Conservation (phyloP, 2,888 invertebrate genomes). For the Meghimatium bilineatum region DNA sequence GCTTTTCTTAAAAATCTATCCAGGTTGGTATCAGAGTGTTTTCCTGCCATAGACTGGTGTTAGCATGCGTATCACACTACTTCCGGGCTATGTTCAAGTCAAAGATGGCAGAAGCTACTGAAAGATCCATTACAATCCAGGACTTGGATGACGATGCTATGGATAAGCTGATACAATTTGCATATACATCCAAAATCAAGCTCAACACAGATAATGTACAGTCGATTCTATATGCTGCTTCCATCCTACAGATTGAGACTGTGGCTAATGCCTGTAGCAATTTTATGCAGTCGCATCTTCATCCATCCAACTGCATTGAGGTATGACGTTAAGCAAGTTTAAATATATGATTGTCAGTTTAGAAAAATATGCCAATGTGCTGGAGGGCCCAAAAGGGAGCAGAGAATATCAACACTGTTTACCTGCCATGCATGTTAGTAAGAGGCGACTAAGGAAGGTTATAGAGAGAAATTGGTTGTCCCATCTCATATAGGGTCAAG, state of each 20-base stretch:
- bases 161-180: constrained; percentile 76
- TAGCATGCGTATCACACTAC: constrained; percentile 78
- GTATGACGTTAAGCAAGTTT: too few relatives aligned
- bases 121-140: constrained; percentile 70
- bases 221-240: constrained; percentile 78
- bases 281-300: constrained; percentile 78
- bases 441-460: too few relatives aligned
- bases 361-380: too few relatives aligned
- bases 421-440: too few relatives aligned
- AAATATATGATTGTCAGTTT: too few relatives aligned
- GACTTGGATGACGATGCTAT: constrained; percentile 76
- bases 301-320: constrained; percentile 77
- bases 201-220: constrained; percentile 78
- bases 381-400: too few relatives aligned
- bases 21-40: constrained; percentile 67
- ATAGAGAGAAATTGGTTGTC: too few relatives aligned
- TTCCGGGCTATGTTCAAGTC: constrained; percentile 78
- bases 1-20: too few relatives aligned
- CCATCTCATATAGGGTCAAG: too few relatives aligned
- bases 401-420: too few relatives aligned
- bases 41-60: constrained; percentile 77
- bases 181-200: constrained; percentile 77
- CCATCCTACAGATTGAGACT: constrained; percentile 78
- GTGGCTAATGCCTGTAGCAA: constrained; percentile 78
- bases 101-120: constrained; percentile 75